These are phyloP conservation scores for Falcunculus frontatus DNA, from an alignment of 2,113 vertebrate species.

Conservation along the genomic window DNA sequence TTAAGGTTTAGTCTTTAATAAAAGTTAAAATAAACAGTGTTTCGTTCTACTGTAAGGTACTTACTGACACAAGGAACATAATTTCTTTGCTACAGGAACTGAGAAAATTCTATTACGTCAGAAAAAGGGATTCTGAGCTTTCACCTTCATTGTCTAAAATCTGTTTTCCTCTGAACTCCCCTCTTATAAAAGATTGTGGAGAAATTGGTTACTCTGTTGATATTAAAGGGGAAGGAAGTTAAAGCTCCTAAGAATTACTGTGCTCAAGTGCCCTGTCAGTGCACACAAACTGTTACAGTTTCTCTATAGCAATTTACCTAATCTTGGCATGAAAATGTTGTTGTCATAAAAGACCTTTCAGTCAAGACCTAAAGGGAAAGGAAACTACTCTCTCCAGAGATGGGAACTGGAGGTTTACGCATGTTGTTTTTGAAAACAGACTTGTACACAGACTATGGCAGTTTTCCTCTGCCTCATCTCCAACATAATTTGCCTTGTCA, in stretches of 20 bases:
- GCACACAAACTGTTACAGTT: fast-evolving
- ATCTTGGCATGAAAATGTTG: not conserved
- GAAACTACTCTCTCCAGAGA: not conserved
- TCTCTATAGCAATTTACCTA: not conserved
- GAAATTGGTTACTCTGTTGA: not conserved
- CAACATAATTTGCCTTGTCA: not conserved
- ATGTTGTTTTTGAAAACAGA: not conserved
- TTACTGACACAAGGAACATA: not conserved
- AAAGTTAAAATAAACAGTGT: not conserved
- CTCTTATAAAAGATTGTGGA: not conserved
- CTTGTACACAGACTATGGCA: not conserved
- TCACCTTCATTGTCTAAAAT: not conserved
- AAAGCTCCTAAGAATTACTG: not conserved
- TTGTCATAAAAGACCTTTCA: not conserved
- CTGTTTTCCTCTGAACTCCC: not conserved
- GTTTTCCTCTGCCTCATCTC: not conserved
- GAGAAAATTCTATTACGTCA: not conserved
- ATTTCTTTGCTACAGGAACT: not conserved
- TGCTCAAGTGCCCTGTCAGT: not conserved
- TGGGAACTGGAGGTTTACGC: not conserved
- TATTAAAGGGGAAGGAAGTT: not conserved
- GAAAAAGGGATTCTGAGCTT: not conserved
- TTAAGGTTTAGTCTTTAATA: not conserved
- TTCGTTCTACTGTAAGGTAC: not conserved
- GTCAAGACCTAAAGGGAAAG: not conserved